These are phyloP conservation scores for Cliona cf. orientalis DNA, from an alignment of 37 sponge, comb jelly and placozoan genomes.

Conservation along the genomic window DNA sequence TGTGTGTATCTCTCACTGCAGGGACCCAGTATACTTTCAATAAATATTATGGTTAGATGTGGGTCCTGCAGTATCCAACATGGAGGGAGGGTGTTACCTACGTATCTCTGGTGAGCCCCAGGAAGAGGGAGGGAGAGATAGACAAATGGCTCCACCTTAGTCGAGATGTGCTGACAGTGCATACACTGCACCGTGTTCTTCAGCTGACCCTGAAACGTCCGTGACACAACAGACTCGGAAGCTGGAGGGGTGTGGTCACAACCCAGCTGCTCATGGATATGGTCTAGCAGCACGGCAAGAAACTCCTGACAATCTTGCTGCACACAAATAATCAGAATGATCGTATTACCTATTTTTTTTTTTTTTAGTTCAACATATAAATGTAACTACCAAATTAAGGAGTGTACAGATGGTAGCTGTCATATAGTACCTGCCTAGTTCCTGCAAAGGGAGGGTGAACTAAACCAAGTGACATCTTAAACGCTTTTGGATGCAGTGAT, in stretches of 20 bases:
- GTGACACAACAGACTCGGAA: conserved; percentile 37
- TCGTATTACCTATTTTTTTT: too few relatives aligned
- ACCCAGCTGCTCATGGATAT: conserved; percentile 67
- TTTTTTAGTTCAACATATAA: too few relatives aligned
- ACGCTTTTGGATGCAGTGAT: conserved; percentile 35
- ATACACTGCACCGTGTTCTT: conserved; percentile 72
- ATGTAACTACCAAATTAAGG: neutral
- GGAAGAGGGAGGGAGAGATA: conserved; percentile 83
- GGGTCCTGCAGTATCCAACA: too few relatives aligned
- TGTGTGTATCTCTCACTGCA: neutral
- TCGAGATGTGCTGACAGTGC: conserved; percentile 47
- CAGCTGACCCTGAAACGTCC: conserved; percentile 69
- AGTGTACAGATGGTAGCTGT: neutral
- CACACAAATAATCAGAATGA: neutral
- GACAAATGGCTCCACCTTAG: conserved; percentile 78
- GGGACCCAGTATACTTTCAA: neutral
- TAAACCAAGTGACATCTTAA: conserved; percentile 64
- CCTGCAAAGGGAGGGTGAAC: conserved; percentile 66
- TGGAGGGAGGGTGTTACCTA: too few relatives aligned
- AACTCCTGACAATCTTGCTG: conserved; percentile 90
- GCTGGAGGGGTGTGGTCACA: neutral
- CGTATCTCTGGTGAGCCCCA: conserved; percentile 57
- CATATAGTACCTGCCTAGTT: conserved; percentile 65
- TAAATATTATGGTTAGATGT: too few relatives aligned
- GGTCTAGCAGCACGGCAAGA: conserved; percentile 73